Evolutionary conservation across 2,888 invertebrate species (phyloP).

Genomic region (Tinea semifulvella): DNA sequence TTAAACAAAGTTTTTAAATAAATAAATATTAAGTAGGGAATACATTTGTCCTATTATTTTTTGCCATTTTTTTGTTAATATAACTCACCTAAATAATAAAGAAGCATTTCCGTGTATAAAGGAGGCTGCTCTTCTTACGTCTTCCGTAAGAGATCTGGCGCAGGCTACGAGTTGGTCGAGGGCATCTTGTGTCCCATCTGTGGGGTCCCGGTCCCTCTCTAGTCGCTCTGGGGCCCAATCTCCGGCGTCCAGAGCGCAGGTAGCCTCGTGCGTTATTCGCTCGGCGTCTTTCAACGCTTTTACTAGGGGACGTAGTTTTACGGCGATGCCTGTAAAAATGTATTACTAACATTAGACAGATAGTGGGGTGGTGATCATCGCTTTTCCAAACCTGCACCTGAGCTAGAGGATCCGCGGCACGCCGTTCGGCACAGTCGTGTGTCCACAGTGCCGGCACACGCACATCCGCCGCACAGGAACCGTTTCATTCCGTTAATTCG

Average conservation of each 20-base stretch:
- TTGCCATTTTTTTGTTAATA: not conserved
- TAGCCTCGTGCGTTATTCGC: conserved; percentile 80
- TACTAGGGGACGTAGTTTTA: conserved; percentile 80
- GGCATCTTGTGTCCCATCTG: conserved; percentile 76
- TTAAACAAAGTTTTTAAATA: too few species aligned
- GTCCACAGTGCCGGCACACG: too few species aligned
- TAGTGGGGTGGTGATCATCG: too few species aligned
- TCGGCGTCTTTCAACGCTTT: conserved; percentile 83
- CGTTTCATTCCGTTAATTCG: too few species aligned
- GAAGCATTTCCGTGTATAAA: conserved; percentile 90
- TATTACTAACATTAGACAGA: too few species aligned
- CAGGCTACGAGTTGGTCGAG: conserved; percentile 90
- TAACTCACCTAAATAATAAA: conserved; percentile 72
- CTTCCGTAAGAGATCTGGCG: conserved; percentile 86
- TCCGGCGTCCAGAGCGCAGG: conserved; percentile 75
- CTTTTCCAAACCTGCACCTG: too few species aligned
- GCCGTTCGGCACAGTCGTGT: too few species aligned
- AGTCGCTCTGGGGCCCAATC: conserved; percentile 81
- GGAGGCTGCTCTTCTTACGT: conserved; percentile 88
- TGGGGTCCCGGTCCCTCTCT: conserved; percentile 56
- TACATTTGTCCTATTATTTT: too few species aligned
- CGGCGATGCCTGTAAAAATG: conserved; percentile 65
- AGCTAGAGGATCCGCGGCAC: too few species aligned
- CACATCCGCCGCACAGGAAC: too few species aligned
- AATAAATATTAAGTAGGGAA: too few species aligned